Evolutionary conservation across 2,797 vertebrate species (phyloP).

Genomic region (Menidia menidia): DNA sequence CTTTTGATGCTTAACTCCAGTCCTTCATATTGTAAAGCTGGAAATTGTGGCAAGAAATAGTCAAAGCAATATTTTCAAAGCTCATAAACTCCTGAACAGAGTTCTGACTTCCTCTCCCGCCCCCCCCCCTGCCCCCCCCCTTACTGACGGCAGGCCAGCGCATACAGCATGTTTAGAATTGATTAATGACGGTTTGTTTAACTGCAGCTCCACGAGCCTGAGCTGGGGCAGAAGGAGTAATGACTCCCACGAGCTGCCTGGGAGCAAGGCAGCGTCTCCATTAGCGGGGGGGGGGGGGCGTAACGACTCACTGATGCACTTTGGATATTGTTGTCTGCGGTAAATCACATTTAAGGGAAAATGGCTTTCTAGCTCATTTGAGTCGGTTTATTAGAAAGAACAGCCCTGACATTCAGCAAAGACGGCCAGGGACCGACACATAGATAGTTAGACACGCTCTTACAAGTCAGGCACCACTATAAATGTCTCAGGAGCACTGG

Average conservation of each 20-base stretch:
- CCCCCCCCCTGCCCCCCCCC: neutral
- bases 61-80: constrained; percentile 14
- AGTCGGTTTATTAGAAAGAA: constrained; percentile 53
- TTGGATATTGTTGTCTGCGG: constrained; percentile 49
- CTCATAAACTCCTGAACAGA: constrained; percentile 25
- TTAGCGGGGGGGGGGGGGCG: constrained; percentile 48
- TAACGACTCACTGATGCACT: constrained; percentile 69
- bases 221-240: constrained; percentile 53
- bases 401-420: constrained; percentile 50
- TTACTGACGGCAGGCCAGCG: constrained; percentile 11
- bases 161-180: constrained; percentile 28
- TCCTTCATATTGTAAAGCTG: neutral
- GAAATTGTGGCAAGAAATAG: constrained; percentile 8
- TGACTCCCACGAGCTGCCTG: constrained; percentile 53
- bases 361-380: constrained; percentile 48
- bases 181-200: constrained; percentile 54
- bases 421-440: constrained; percentile 25
- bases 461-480: neutral
- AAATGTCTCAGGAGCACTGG: constrained; percentile 22
- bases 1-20: too few species aligned
- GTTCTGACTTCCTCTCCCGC: constrained; percentile 2
- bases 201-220: constrained; percentile 21
- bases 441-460: neutral
- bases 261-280: constrained; percentile 46
- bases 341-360: constrained; percentile 67